Evolutionary conservation across 2,797 vertebrate genomes (phyloP).

Genomic region (Onychomys torridus): DNA sequence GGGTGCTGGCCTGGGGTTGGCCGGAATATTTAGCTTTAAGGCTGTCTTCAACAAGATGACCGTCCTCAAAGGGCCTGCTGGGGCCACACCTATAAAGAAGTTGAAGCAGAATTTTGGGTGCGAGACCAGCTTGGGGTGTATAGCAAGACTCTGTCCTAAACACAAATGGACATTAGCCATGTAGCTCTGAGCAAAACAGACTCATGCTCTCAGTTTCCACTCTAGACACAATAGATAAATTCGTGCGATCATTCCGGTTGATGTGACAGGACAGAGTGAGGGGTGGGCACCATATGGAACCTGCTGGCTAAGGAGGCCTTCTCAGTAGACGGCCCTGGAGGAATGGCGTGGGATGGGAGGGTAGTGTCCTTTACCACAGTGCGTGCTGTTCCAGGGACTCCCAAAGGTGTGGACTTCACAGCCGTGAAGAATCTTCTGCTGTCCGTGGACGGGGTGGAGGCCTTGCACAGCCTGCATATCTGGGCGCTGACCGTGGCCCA

Average conservation of each 20-base stretch:
- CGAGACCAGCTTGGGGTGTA: neutral
- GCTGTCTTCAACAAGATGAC: neutral
- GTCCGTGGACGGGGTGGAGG: conserved; percentile 87
- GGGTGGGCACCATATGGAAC: no score
- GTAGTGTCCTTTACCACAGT: neutral
- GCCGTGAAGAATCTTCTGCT: conserved; percentile 87
- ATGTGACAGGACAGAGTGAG: neutral
- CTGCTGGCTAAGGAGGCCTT: neutral
- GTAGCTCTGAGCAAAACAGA: neutral
- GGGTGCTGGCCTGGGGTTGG: neutral
- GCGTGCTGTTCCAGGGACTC: conserved; percentile 84
- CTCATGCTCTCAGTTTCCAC: neutral
- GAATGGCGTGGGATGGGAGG: neutral
- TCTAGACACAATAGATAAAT: neutral
- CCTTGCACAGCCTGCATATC: conserved; percentile 90
- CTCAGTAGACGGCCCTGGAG: neutral
- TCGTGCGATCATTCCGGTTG: neutral
- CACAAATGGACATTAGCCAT: neutral
- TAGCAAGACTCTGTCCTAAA: neutral
- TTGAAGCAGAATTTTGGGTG: neutral
- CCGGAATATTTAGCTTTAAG: neutral
- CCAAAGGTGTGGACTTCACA: conserved; percentile 89
- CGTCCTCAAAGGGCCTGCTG: neutral
- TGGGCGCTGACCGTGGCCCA: conserved; percentile 89
- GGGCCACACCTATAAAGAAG: neutral